These are phyloP conservation scores for Astyanax mexicanus DNA, from an alignment of 2,797 vertebrate species.

Conservation along the genomic window DNA sequence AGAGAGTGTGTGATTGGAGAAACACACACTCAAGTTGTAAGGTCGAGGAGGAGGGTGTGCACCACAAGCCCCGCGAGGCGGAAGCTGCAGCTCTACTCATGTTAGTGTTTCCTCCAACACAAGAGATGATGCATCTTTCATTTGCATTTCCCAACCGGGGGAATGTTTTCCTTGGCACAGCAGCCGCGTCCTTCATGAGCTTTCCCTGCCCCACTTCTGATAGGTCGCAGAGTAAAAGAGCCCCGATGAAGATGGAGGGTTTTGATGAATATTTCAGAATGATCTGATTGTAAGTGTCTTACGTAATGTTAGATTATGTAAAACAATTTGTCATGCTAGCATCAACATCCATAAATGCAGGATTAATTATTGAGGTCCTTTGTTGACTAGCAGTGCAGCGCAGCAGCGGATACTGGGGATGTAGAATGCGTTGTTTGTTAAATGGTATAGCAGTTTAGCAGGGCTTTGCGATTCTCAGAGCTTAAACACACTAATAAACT, in stretches of 20 bases:
- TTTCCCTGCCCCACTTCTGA: background rate
- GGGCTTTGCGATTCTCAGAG: no score
- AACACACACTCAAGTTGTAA: conserved; percentile 21
- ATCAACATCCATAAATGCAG: conserved; percentile 40
- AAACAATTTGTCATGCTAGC: conserved; percentile 61
- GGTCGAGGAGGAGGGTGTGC: conserved; percentile 18
- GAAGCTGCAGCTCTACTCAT: conserved; percentile 13
- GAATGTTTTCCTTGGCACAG: background rate
- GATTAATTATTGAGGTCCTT: conserved; percentile 66
- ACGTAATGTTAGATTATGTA: conserved; percentile 59
- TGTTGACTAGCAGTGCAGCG: conserved; percentile 16
- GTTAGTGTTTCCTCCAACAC: conserved; percentile 27
- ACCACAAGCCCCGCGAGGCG: conserved; percentile 13
- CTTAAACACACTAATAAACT: no score
- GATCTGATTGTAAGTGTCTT: conserved; percentile 56
- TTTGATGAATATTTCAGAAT: conserved; percentile 65
- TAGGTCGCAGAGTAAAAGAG: conserved; percentile 7
- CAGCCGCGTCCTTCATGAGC: conserved; percentile 7
- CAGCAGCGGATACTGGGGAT: background rate
- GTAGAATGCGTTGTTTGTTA: background rate
- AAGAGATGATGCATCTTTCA: conserved; percentile 47
- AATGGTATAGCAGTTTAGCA: no score
- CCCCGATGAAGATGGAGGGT: conserved; percentile 36
- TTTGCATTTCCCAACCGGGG: conserved; percentile 35
- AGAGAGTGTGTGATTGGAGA: no score